These are phyloP conservation scores for Crocodylus rhombifer DNA, from an alignment of 2,797 vertebrate species.

Conservation along the genomic window DNA sequence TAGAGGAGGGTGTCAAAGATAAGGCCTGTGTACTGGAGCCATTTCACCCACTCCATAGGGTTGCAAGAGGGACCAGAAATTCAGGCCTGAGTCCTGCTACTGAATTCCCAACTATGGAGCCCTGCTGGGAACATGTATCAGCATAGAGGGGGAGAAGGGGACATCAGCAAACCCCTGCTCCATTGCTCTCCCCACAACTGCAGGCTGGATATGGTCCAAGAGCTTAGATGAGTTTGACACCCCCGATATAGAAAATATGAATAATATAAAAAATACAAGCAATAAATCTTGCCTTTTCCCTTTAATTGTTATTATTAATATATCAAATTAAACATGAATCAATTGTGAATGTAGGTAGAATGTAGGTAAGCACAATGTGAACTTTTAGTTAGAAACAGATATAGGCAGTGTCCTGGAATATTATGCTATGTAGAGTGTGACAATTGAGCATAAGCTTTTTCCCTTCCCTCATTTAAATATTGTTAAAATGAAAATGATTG, in stretches of 20 bases:
- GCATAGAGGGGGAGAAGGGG: too few relatives aligned
- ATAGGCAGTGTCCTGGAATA: background rate
- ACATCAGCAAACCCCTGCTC: too few relatives aligned
- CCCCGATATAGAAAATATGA: background rate
- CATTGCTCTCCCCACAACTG: too few relatives aligned
- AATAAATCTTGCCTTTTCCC: background rate
- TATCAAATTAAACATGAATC: background rate
- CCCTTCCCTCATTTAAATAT: constrained; percentile 21
- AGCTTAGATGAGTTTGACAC: too few relatives aligned
- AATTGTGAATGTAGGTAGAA: constrained; percentile 10
- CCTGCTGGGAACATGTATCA: too few relatives aligned
- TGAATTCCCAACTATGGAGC: too few relatives aligned
- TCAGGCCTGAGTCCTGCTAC: too few relatives aligned
- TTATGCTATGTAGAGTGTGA: background rate
- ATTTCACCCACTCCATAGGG: too few relatives aligned
- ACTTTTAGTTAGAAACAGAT: background rate
- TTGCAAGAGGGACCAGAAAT: too few relatives aligned
- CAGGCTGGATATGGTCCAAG: too few relatives aligned
- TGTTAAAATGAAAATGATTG: background rate
- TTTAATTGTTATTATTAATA: fast-evolving
- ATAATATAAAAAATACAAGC: background rate
- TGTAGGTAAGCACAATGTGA: background rate
- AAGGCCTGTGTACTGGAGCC: too few relatives aligned
- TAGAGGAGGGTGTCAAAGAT: background rate
- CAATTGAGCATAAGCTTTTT: constrained; percentile 17